These are phyloP conservation scores for Apocheima hispidaria DNA, from an alignment of 2,888 invertebrate species.

Conservation along the genomic window DNA sequence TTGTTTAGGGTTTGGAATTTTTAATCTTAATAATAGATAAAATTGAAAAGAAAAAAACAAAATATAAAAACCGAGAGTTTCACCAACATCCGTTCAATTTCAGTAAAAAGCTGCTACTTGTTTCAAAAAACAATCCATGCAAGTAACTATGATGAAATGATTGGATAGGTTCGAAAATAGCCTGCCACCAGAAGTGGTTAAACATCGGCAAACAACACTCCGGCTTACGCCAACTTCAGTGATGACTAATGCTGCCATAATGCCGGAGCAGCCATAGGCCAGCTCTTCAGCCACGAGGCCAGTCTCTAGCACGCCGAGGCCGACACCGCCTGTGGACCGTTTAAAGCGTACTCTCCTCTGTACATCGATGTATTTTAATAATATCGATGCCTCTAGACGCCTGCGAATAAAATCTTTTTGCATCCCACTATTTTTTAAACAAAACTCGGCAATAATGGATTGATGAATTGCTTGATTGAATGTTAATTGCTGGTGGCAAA, in stretches of 20 bases:
- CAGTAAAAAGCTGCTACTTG: neutral
- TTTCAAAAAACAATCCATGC: constrained; percentile 7
- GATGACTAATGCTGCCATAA: constrained; percentile 95
- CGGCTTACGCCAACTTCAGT: constrained; percentile 88
- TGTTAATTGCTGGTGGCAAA: no score
- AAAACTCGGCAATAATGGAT: no score
- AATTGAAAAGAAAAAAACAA: no score
- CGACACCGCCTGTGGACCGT: constrained; percentile 89
- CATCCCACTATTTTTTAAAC: no score
- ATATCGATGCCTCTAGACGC: no score
- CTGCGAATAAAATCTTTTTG: no score
- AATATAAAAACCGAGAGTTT: no score
- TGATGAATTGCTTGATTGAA: no score
- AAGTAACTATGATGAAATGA: neutral
- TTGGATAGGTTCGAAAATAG: constrained; percentile 73
- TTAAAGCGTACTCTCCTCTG: neutral
- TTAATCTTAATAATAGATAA: no score
- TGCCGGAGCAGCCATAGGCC: constrained; percentile 96
- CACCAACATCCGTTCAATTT: neutral
- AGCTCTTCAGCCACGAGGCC: constrained; percentile 94
- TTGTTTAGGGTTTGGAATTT: no score
- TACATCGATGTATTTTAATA: neutral
- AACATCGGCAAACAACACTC: constrained; percentile 17
- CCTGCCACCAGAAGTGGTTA: constrained; percentile 75
- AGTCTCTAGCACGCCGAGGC: constrained; percentile 89